Evolutionary conservation across 2,113 vertebrate species (phyloP), one percentile per base, ranked within the genome.

Genomic region (Antennarius striatus): DNA sequence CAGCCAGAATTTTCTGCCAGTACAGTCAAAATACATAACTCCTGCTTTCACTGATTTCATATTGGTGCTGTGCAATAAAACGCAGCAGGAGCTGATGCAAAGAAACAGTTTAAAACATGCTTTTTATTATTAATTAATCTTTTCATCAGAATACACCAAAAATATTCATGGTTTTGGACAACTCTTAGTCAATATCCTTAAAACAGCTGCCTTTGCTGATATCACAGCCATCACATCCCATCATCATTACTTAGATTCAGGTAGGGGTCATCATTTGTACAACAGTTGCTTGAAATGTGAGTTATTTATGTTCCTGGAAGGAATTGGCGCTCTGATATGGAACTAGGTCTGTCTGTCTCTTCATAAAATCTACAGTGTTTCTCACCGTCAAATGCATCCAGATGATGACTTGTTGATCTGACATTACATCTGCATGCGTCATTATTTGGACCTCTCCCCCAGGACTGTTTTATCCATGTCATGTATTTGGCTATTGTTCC

Each of bases 401-500:
- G 28, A 54, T 8, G 30, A 73, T 10, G n/a, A 46, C 53, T 51
- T 51, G 9, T 42, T 53, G 16, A 56, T 49, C 16, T 47, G 28
- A 64, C 53, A 46, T 73, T 54, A 52, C 55, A 22, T 51, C 45
- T 65, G 56, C 29, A n/a, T 55, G 39, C 62, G 10, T 56, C 52
- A 69, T 46, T 14, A 17, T 22, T 14, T 6, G 4, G 12, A 11
- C 7, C 28, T 11, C 53, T 30, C 47, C 71, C 61, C 55, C 2
- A 57, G 63, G 56, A 85, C 52, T 63, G 49, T 77, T 75, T 81
- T 59, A 56, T 78, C 74, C 68, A 1, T 65, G 75, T 71, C 60
- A 56, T 54, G 48, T 53, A 30, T 58, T 81, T 45, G 48, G 8
- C 53, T 71, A 68, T 86, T 88, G 79, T 87, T 87, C 66, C 55